Percentiles rank a stretch among this genome's conserved stretches.
Conservation (phyloP, 2,113 vertebrate species). For the Hippocampus guttulatus region DNA sequence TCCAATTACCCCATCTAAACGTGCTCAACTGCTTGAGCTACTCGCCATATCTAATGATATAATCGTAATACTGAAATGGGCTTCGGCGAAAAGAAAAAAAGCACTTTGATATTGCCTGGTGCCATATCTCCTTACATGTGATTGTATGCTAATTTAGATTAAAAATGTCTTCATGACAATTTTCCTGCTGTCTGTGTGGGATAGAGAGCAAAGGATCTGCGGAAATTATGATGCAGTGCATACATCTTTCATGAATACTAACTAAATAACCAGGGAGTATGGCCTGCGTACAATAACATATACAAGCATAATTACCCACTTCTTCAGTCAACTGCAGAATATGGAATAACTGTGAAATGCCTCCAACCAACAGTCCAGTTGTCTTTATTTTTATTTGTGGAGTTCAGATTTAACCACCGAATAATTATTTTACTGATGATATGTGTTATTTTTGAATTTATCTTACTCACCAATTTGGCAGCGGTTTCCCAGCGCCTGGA, state of each 20-base stretch:
- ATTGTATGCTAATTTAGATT: not conserved
- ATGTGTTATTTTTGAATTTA: slow-evolving; percentile 8
- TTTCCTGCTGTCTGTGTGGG: not conserved
- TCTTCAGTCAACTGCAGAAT: no score
- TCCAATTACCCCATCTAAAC: not conserved
- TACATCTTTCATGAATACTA: slow-evolving; percentile 51
- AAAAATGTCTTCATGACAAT: slow-evolving; percentile 21
- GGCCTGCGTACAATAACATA: slow-evolving; percentile 5
- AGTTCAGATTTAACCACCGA: not conserved
- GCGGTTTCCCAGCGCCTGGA: slow-evolving; percentile 90
- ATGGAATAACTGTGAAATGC: no score
- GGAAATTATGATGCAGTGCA: slow-evolving; percentile 24
- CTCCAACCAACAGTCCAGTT: no score
- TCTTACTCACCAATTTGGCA: slow-evolving; percentile 93
- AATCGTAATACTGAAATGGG: not conserved
- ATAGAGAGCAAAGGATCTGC: slow-evolving; percentile 21
- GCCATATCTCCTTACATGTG: slow-evolving; percentile 10
- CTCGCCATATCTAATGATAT: slow-evolving; percentile 2
- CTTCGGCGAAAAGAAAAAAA: not conserved
- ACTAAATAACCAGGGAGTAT: slow-evolving; percentile 47
- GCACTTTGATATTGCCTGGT: not conserved
- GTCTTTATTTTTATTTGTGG: no score
- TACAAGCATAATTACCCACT: slow-evolving; percentile 10
- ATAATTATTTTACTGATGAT: not conserved
- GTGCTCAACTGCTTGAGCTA: not conserved